Percentiles rank a stretch among this genome's conserved stretches.
These are phyloP conservation scores for Reinhardtius hippoglossoides DNA, from an alignment of 2,113 vertebrate genomes.

Conservation along the genomic window DNA sequence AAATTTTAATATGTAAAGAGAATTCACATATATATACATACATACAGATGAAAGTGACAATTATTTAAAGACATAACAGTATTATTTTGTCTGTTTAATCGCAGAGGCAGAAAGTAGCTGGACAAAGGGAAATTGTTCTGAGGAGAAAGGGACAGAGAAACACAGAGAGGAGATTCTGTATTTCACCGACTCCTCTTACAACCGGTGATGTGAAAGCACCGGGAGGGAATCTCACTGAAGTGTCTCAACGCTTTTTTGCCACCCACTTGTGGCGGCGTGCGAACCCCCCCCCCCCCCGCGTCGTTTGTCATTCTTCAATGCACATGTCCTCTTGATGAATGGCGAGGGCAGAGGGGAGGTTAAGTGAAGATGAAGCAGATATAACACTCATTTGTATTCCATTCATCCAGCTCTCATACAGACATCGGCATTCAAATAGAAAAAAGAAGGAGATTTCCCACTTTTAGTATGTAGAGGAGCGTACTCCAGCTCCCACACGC, in stretches of 20 bases:
- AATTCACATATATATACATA: too few relatives aligned
- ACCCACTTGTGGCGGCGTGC: background rate
- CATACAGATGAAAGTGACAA: too few relatives aligned
- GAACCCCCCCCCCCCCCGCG: background rate
- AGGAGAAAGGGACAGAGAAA: background rate
- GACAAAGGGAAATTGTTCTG: conserved; percentile 38
- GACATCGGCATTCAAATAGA: background rate
- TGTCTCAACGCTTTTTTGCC: conserved; percentile 6
- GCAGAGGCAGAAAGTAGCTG: conserved; percentile 19
- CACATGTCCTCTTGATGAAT: conserved; percentile 57
- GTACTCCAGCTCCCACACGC: background rate
- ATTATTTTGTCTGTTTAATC: too few relatives aligned
- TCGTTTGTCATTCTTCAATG: conserved; percentile 52
- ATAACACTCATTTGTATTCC: conserved; percentile 61
- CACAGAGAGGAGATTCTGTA: background rate
- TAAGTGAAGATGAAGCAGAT: conserved; percentile 41
- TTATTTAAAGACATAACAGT: too few relatives aligned
- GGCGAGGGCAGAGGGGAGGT: conserved; percentile 24
- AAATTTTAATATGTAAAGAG: too few relatives aligned
- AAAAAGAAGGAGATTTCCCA: background rate
- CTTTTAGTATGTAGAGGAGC: conserved; percentile 27
- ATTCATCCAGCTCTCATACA: conserved; percentile 33
- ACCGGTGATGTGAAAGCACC: background rate
- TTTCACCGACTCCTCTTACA: conserved; percentile 8
- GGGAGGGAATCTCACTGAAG: conserved; percentile 11